Evolutionary conservation across 2,113 vertebrate genomes (phyloP).

Genomic region (Syngnathus floridae): DNA sequence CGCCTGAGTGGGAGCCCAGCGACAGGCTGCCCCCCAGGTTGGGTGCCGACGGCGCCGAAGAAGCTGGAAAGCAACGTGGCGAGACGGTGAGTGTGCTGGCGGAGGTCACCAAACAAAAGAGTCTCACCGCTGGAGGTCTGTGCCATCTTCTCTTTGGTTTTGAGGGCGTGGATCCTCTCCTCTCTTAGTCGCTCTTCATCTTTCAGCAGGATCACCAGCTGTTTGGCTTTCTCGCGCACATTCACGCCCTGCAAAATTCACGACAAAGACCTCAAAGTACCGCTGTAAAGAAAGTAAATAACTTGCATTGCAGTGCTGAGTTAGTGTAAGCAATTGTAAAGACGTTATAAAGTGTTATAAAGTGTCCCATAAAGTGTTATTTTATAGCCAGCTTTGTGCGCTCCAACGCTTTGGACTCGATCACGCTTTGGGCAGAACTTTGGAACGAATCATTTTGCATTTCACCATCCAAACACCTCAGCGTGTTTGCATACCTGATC

Average conservation of each 20-base stretch:
- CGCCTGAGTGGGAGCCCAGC: constrained; percentile 60
- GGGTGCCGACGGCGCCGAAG: constrained; percentile 75
- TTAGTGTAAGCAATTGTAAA: constrained; percentile 5
- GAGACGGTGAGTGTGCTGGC: background rate
- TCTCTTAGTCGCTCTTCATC: constrained; percentile 87
- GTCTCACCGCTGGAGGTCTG: constrained; percentile 82
- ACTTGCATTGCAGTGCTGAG: background rate
- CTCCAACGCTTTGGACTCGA: constrained; percentile 15
- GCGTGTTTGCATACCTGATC: constrained; percentile 72
- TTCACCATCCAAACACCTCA: constrained; percentile 8
- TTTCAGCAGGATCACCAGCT: constrained; percentile 84
- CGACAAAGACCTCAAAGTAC: background rate
- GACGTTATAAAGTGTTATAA: background rate
- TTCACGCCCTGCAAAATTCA: constrained; percentile 75
- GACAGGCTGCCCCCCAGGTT: constrained; percentile 65
- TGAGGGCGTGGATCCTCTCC: constrained; percentile 85
- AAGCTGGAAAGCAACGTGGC: constrained; percentile 50
- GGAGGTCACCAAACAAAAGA: background rate
- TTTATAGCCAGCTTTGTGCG: constrained; percentile 13
- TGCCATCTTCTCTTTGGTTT: constrained; percentile 94
- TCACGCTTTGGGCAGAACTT: constrained; percentile 3
- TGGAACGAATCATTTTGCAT: constrained; percentile 7
- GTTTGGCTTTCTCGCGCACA: constrained; percentile 89
- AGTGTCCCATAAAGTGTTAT: constrained; percentile 10
- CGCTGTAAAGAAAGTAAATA: background rate